Evolutionary conservation across 2,113 vertebrate genomes (phyloP), one percentile per base, ranked within the genome.

Genomic region (Phasianus colchicus): DNA sequence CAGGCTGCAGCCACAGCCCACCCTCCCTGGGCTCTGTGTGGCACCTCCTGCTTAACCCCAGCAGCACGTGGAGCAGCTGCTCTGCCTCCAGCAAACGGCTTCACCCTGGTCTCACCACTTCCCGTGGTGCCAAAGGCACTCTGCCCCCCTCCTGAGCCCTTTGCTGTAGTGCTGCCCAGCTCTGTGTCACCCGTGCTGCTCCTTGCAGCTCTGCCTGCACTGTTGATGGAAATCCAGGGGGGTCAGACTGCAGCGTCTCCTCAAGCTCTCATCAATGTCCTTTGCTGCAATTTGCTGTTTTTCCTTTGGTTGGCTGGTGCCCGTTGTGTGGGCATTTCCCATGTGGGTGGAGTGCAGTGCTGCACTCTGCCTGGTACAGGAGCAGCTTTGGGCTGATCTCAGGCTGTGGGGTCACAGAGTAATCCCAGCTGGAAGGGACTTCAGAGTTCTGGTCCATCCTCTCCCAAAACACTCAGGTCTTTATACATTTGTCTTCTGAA

Each of bases 21-120:
- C 72, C 29, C 25, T 65, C 34, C 72, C 30, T 20, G 52, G 43
- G 21, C 34, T 34, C 24, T 45, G 16, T 22, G 20, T 12, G 50
- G 50, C 61, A 40, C 22, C 25, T 36, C 63, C 67, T 6, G 3
- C 29, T 34, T 29, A 40, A 80, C 24, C 36, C 47, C 0, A 0
- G 27, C 58, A 52, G 36, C 6, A 1, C 1, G 0, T 1, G 1
- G 76, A 47, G 34, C 32, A 6, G 0, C 19, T 75, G 40, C 25
- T 75, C 40, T 86, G n/a, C 9, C 34, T 57, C 60, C 52, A 58
- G 50, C 32, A 48, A 2, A 1, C 0, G 2, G 30, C 61, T 32
- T 25, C 65, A 22, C 36, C 32, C 21, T 5, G 3, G 19, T 71
- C 20, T 27, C 36, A n/a, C n/a, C 22, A 12, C 30, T 10, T 70